Conservation (phyloP, 2,888 invertebrate genomes). For the Epiblema foenella region DNA sequence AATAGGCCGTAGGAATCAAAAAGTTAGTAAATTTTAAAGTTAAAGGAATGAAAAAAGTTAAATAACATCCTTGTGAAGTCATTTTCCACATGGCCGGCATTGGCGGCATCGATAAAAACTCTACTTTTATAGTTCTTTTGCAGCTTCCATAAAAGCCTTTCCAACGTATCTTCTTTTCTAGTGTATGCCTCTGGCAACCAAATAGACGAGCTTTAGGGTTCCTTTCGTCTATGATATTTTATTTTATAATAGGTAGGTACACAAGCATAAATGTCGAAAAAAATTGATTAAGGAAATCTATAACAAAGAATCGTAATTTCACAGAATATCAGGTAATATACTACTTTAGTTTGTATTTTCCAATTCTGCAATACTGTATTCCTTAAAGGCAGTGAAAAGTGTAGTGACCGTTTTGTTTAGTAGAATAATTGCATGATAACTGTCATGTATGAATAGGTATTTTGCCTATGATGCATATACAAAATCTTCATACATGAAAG, state of each 20-base stretch:
- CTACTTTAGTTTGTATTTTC: not conserved
- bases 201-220: conserved; percentile 32
- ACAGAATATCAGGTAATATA: too few species aligned
- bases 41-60: not conserved
- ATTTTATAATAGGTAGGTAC: not conserved
- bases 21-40: not conserved
- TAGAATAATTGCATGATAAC: too few species aligned
- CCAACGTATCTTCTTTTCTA: conserved; percentile 34
- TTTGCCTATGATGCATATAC: too few species aligned
- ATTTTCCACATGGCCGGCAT: conserved; percentile 19
- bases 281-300: too few species aligned
- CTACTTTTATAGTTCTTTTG: conserved; percentile 34
- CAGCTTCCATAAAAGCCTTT: conserved; percentile 38
- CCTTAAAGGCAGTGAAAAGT: too few species aligned
- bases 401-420: too few species aligned
- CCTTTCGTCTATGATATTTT: not conserved
- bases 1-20: not conserved
- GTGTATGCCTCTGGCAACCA: conserved; percentile 36
- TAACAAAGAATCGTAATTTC: too few species aligned
- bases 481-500: conserved; percentile 10
- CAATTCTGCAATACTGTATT: not conserved
- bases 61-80: conserved; percentile 20
- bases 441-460: too few species aligned
- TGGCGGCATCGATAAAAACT: conserved; percentile 27
- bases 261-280: too few species aligned